Conservation (phyloP, 1,140 invertebrate species). For the Anoplophora glabripennis region DNA sequence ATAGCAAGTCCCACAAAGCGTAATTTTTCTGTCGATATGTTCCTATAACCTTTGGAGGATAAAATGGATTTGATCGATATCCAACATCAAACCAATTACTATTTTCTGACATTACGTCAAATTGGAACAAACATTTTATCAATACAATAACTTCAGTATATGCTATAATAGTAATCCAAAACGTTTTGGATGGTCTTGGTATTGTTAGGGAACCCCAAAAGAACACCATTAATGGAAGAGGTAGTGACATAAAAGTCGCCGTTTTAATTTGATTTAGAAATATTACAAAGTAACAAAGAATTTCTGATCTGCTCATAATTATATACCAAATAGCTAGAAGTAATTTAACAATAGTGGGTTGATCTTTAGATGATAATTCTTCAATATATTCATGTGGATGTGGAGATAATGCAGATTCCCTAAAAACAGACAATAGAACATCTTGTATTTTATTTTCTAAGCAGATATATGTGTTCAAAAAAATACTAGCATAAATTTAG, state of each 20-base stretch:
- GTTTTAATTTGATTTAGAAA: slow-evolving; percentile 94
- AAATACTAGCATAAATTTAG: no score
- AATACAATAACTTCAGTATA: slow-evolving; percentile 94
- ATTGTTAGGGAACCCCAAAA: slow-evolving; percentile 97
- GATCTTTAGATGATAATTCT: slow-evolving; percentile 64
- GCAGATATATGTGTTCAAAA: no score
- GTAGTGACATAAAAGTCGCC: slow-evolving; percentile 89
- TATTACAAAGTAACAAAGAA: slow-evolving; percentile 94
- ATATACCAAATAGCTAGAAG: slow-evolving; percentile 78
- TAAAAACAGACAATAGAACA: slow-evolving; percentile 14
- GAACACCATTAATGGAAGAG: slow-evolving; percentile 94
- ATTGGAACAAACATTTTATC: slow-evolving; percentile 97
- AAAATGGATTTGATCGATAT: slow-evolving; percentile 64
- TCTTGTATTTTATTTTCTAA: no score
- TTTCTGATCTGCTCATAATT: slow-evolving; percentile 86
- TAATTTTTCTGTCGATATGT: slow-evolving; percentile 80
- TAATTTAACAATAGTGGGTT: slow-evolving; percentile 62
- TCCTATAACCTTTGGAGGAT: slow-evolving; percentile 83
- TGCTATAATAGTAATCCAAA: slow-evolving; percentile 96
- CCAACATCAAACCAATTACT: slow-evolving; percentile 48
- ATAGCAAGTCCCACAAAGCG: slow-evolving; percentile 86
- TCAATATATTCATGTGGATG: slow-evolving; percentile 10
- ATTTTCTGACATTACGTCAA: slow-evolving; percentile 88
- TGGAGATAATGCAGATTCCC: slow-evolving; percentile 13
- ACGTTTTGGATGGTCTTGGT: slow-evolving; percentile 93